Evolutionary conservation across 2,797 vertebrate species (phyloP).

Genomic region (Pterois miles): DNA sequence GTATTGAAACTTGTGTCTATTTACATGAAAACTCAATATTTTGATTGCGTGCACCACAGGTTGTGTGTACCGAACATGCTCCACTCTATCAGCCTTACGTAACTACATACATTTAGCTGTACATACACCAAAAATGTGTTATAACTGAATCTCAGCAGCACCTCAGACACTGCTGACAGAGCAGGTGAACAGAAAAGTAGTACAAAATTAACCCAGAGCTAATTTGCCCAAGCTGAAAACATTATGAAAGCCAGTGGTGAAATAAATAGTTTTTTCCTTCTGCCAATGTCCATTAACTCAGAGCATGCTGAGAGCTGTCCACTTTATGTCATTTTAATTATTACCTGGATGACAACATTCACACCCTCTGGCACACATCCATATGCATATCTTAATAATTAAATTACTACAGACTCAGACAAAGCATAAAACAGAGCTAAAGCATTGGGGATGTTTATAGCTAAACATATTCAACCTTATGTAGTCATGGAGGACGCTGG

Average conservation of each 20-base stretch:
- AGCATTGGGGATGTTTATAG: no score
- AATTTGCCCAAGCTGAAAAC: background rate
- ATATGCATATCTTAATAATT: background rate
- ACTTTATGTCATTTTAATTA: slow-evolving; percentile 25
- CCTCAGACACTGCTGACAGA: background rate
- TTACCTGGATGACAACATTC: slow-evolving; percentile 18
- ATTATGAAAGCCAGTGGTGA: background rate
- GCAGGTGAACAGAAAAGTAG: background rate
- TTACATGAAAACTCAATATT: background rate
- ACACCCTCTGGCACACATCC: background rate
- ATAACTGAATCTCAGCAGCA: background rate
- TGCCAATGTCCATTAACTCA: slow-evolving; percentile 27
- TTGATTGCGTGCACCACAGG: background rate
- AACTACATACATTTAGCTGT: background rate
- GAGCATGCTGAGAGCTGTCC: slow-evolving; percentile 1
- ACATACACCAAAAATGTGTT: background rate
- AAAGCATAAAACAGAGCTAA: no score
- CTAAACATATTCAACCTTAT: no score
- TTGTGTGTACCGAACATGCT: background rate
- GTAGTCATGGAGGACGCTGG: no score
- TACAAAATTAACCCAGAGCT: slow-evolving; percentile 15
- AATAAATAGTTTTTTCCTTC: slow-evolving; percentile 26
- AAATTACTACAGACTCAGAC: background rate
- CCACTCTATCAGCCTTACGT: background rate
- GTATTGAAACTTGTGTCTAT: background rate